Evolutionary conservation across 1,140 invertebrate species (phyloP).

Genomic region (Drosophila ambigua): DNA sequence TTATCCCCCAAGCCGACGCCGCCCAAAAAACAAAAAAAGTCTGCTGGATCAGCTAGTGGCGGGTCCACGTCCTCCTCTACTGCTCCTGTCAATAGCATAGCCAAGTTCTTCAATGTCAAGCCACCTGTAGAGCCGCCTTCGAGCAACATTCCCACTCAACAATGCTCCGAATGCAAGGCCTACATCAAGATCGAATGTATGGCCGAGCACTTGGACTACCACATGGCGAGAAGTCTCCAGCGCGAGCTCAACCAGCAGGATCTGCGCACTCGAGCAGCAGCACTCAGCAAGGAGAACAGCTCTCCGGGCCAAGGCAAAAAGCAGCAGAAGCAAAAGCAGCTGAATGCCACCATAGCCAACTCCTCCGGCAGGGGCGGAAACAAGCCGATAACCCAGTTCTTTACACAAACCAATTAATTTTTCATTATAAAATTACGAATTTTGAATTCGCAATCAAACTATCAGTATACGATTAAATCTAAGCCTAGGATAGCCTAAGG

Average conservation of each 20-base stretch:
- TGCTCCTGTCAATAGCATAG: constrained; percentile 38
- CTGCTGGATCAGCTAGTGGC: not conserved
- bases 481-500: not conserved
- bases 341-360: constrained; percentile 38
- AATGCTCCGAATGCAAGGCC: constrained; percentile 87
- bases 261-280: constrained; percentile 39
- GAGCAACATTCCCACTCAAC: constrained; percentile 76
- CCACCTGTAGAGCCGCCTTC: constrained; percentile 14
- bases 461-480: too few species aligned
- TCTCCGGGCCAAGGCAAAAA: constrained; percentile 43
- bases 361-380: constrained; percentile 15
- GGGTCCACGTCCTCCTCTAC: not conserved
- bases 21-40: constrained; percentile 50
- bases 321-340: constrained; percentile 18
- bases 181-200: constrained; percentile 86
- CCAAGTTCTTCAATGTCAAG: constrained; percentile 59
- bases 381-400: constrained; percentile 73
- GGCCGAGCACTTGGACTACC: constrained; percentile 88
- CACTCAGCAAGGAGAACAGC: constrained; percentile 38
- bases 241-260: constrained; percentile 70
- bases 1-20: constrained; percentile 23
- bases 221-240: constrained; percentile 88
- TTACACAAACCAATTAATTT: constrained; percentile 60
- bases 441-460: too few species aligned
- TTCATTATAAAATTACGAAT: not conserved